phyloP scores from a whole-genome alignment of 1,140 invertebrate genomes.

The Meteorus sp. region DNA sequence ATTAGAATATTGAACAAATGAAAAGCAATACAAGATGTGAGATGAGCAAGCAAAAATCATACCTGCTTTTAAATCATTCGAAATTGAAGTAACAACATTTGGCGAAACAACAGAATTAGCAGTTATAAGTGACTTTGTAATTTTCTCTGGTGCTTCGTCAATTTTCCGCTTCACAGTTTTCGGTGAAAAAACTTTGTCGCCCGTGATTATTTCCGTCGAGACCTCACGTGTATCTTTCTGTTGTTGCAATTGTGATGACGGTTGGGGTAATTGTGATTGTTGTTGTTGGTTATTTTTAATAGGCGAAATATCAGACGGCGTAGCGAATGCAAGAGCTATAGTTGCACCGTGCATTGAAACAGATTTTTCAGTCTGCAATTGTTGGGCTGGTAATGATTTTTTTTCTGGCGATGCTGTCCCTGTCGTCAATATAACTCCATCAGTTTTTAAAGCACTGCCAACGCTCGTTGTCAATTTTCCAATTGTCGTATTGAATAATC shows the following conservation, averaged over 20 bases:
- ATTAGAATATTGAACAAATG: too few relatives aligned
- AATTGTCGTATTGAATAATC: constrained; percentile 52
- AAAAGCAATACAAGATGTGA: neutral
- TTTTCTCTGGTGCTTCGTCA: constrained; percentile 40
- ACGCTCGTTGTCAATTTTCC: constrained; percentile 46
- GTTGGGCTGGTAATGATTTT: constrained; percentile 35
- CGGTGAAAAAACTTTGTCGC: constrained; percentile 44
- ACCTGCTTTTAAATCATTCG: constrained; percentile 48
- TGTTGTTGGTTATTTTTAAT: constrained; percentile 36
- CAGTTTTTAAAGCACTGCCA: constrained; percentile 35
- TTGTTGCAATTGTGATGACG: neutral
- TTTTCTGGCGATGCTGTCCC: constrained; percentile 37
- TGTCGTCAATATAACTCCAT: constrained; percentile 44
- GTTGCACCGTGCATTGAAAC: constrained; percentile 39
- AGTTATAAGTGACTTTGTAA: constrained; percentile 34
- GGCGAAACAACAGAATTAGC: constrained; percentile 32
- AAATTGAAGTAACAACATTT: constrained; percentile 37
- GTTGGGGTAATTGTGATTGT: constrained; percentile 20
- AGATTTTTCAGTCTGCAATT: constrained; percentile 39
- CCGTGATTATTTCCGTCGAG: constrained; percentile 30
- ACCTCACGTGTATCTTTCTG: constrained; percentile 36
- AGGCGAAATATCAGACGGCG: constrained; percentile 37
- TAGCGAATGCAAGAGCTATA: constrained; percentile 47
- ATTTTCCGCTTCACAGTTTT: constrained; percentile 52
- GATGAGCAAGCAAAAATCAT: constrained; percentile 27